Base-by-base conservation (phyloP, 2,888 invertebrate species). In the Caenorhabditis doughertyi region DNA sequence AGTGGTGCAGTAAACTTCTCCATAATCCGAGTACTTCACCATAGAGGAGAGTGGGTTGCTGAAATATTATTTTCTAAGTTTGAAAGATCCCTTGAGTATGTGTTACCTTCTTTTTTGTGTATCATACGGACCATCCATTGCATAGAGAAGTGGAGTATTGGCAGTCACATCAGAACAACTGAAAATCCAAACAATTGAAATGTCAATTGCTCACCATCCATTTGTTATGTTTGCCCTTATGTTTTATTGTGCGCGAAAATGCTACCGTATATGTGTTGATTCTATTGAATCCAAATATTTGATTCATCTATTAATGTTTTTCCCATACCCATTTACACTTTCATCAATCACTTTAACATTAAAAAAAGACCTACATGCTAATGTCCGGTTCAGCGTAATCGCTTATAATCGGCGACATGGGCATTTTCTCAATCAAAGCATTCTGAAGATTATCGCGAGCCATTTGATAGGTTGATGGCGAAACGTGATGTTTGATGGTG, bases 301-400 rank as follows among this genome's bases (percentile, higher is more conserved):
- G 58, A 35, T 39, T 64, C 53, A 53, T 27, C 29, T 27, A 39
- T n/a, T n/a, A 13, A 32, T 7, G 32, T 32, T 21, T 47, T 67
- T 65, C 55, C 53, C 73, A 64, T 32, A 35, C 55, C 58, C 44
- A 71, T 71, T 58, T 23, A 53, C 35, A 53, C 32, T 32, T 27
- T 18, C 64, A 32, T 64, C 27, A 53, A 56, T 62, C 44, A n/a
- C n/a, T 7, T 11, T 5, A 53, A 32, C 44, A 18, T 7, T 21
- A 47, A 23, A 64, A 81, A 64, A 81, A 51, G 67, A 74, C 81
- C 51, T 76, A 81, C 84, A 80, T 64, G 60, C 79, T 80, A 42
- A 85, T 82, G 58, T 89, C 89, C 13, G 89, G 90, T 60, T 90
- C 89, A 9, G 90, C 90, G 73, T 90, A 90, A 58, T 89, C 89